These are phyloP conservation scores for Parapsyche elsis DNA, from an alignment of 1,140 invertebrate genomes.

Conservation along the genomic window DNA sequence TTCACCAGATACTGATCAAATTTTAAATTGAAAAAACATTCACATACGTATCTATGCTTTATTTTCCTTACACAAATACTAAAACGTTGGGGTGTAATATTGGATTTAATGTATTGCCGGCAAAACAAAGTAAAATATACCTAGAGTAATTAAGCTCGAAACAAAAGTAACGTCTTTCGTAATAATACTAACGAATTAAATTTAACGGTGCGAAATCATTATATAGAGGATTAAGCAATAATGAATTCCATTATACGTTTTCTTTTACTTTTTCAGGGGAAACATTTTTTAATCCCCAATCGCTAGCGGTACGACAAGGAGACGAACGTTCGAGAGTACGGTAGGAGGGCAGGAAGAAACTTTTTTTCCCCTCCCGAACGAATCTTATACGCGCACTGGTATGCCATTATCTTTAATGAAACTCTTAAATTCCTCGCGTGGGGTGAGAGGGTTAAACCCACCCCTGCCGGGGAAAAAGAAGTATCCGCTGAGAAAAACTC, in stretches of 20 bases:
- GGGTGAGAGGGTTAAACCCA: not conserved
- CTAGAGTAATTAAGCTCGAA: not conserved
- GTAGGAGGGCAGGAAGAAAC: not conserved
- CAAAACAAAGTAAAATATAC: too few relatives aligned
- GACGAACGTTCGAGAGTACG: not conserved
- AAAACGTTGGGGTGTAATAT: too few relatives aligned
- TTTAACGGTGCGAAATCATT: conserved; percentile 18
- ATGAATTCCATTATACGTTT: conserved; percentile 15
- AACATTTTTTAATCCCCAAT: conserved; percentile 26
- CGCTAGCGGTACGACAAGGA: not conserved
- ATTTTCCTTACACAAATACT: too few relatives aligned
- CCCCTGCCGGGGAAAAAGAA: not conserved
- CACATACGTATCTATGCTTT: not conserved
- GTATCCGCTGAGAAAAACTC: not conserved
- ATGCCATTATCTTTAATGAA: conserved; percentile 45
- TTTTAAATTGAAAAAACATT: not conserved
- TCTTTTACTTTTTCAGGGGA: not conserved
- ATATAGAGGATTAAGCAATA: conserved; percentile 22
- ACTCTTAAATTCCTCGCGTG: conserved; percentile 40
- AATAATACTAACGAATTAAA: not conserved
- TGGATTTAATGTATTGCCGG: too few relatives aligned
- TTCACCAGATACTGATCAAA: not conserved
- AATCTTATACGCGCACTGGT: conserved; percentile 29
- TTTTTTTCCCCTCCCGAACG: not conserved
- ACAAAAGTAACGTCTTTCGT: conserved; percentile 5